Evolutionary conservation across 2,888 invertebrate species (phyloP).

Genomic region (Troilus luridus): DNA sequence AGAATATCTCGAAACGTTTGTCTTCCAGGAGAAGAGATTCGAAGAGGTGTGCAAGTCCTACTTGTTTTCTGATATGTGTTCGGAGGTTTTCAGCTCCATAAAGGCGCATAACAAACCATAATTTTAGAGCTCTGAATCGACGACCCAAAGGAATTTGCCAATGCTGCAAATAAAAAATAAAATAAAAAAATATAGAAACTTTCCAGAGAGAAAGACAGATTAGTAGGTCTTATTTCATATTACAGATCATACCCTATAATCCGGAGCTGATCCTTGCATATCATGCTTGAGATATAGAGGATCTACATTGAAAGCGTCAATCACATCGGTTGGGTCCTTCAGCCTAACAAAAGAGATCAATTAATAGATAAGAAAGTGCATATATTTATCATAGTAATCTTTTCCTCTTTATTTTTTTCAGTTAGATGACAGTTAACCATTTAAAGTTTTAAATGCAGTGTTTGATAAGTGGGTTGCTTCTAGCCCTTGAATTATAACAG

Average conservation of each 20-base stretch:
- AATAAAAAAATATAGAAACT: neutral
- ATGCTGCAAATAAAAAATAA: conserved; percentile 73
- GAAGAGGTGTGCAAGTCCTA: conserved; percentile 89
- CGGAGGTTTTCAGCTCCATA: conserved; percentile 92
- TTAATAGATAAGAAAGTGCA: too few species aligned
- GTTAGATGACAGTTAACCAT: too few species aligned
- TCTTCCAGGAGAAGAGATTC: conserved; percentile 83
- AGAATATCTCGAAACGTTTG: conserved; percentile 88
- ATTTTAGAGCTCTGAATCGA: conserved; percentile 90
- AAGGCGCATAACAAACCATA: conserved; percentile 95
- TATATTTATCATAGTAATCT: too few species aligned
- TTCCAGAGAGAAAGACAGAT: neutral
- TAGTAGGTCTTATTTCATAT: neutral
- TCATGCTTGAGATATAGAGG: conserved; percentile 97
- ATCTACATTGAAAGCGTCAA: conserved; percentile 97
- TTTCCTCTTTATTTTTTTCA: too few species aligned
- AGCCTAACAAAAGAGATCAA: conserved; percentile 69
- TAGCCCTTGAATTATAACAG: too few species aligned
- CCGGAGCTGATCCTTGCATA: conserved; percentile 89
- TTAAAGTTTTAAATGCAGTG: too few species aligned
- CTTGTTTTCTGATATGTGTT: conserved; percentile 87
- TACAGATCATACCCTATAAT: conserved; percentile 79
- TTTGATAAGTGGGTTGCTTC: too few species aligned
- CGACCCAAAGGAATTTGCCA: conserved; percentile 98
- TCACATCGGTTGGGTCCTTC: conserved; percentile 88